Evolutionary conservation across 2,797 vertebrate species (phyloP), one percentile per base, ranked within the genome.

Genomic region (Lepus townsendii): DNA sequence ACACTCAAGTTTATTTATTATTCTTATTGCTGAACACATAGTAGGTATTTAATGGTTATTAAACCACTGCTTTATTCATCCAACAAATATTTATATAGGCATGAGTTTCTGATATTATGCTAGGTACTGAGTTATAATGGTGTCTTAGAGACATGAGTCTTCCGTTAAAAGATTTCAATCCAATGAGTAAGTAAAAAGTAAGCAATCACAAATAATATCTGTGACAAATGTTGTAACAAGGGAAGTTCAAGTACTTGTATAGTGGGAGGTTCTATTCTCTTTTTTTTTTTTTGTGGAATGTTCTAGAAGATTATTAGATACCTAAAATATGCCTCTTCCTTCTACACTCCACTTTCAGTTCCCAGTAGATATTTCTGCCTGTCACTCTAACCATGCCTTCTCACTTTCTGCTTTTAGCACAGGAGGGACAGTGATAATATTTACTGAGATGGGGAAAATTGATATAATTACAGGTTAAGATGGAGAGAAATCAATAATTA

Each of bases 401-500:
- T 42, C 77, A 32, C 42, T 71, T 38, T 69, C 32, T 42, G 79
- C 85, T 60, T 95, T 77, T 35, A 54, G 30, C 24, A 72, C 26
- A 71, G 42, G 73, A n/a, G 42, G 30, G 42, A 32, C 30, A 71
- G 57, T n/a, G 86, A 54, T 71, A 62, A 83, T 26, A n/a, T 65
- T 83, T 75, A 57, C 78, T 60, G 60, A 72, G 69, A 22, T 65
- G 65, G 54, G 26, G 63, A 52, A 52, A 20, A 95, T 24, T 7
- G 63, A 42, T 57, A 57, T 32, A 35, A 91, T 78, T 72, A 63
- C 14, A 66, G 3, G 35, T 66, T 68, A 57, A 60, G 63, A 72
- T n/a, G 35, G 73, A 79, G 14, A 92, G 47, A 95, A 88, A 66
- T 35, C 35, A 95, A 78, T 60, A 65, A 72, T 73, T 73, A 47